Evolutionary conservation across 2,113 vertebrate species (phyloP).

Genomic region (Rhea pennata): DNA sequence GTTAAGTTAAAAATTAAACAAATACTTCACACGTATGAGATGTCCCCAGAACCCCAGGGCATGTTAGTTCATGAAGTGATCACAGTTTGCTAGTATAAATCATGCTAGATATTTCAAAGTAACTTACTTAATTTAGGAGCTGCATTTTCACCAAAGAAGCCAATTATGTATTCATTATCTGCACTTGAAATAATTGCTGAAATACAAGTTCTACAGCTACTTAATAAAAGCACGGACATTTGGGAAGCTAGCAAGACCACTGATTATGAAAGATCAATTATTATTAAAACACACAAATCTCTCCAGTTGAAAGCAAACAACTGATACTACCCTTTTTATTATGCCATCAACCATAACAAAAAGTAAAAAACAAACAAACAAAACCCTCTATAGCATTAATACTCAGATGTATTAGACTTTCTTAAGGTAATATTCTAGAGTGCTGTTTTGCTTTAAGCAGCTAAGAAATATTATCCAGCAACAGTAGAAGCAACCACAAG

Average conservation of each 20-base stretch:
- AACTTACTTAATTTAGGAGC: conserved; percentile 29
- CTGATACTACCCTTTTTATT: conserved; percentile 21
- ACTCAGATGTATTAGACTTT: conserved; percentile 23
- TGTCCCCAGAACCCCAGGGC: neutral
- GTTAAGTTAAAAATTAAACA: neutral
- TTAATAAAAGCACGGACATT: conserved; percentile 61
- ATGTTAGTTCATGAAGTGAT: conserved; percentile 34
- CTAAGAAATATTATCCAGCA: neutral
- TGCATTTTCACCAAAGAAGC: conserved; percentile 50
- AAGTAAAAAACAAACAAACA: neutral
- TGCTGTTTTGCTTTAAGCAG: conserved; percentile 5
- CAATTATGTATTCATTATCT: conserved; percentile 39
- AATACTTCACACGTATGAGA: neutral
- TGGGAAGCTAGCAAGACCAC: conserved; percentile 48
- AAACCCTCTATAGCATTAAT: neutral
- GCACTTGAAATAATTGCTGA: conserved; percentile 33
- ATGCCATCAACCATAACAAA: conserved; percentile 16
- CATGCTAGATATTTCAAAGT: conserved; percentile 36
- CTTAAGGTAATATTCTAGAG: neutral
- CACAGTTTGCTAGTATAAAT: neutral
- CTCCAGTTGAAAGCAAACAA: conserved; percentile 55
- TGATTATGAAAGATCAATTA: conserved; percentile 45
- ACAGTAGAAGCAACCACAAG: neutral
- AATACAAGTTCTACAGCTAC: conserved; percentile 44
- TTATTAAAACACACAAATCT: conserved; percentile 44